Evolutionary conservation across 2,113 vertebrate genomes (phyloP).

Genomic region (Rafetus swinhoei): DNA sequence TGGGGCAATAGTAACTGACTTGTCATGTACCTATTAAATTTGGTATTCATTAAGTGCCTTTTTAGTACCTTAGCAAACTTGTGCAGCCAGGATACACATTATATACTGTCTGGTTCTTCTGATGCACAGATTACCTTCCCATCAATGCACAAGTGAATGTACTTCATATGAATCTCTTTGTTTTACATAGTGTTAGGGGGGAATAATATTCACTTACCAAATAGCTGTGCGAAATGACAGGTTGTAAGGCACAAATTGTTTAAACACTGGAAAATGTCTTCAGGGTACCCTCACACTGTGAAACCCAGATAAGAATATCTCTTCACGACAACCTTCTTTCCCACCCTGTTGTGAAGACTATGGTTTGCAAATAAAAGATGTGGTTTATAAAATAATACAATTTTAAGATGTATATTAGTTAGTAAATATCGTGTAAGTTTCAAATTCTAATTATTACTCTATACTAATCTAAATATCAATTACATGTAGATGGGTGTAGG

Average conservation of each 20-base stretch:
- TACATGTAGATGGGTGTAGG: not conserved
- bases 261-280: not conserved
- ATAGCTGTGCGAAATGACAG: not conserved
- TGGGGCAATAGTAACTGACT: not conserved
- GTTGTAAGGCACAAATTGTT: not conserved
- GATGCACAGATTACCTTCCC: fast-evolving
- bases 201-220: not conserved
- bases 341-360: fast-evolving
- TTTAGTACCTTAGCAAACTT: not conserved
- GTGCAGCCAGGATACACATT: not conserved
- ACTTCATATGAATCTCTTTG: fast-evolving
- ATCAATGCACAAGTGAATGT: fast-evolving
- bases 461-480: not conserved
- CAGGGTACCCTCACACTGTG: fast-evolving
- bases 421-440: not conserved
- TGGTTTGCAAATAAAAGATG: not conserved
- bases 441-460: slow-evolving; percentile 46
- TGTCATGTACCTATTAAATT: not conserved
- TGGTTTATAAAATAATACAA: not conserved
- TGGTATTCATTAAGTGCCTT: not conserved
- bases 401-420: slow-evolving; percentile 42
- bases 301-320: not conserved
- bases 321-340: not conserved
- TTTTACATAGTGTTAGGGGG: fast-evolving
- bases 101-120: fast-evolving